Base-by-base conservation (phyloP, 2,888 invertebrate genomes). In the Hypercompe scribonia region DNA sequence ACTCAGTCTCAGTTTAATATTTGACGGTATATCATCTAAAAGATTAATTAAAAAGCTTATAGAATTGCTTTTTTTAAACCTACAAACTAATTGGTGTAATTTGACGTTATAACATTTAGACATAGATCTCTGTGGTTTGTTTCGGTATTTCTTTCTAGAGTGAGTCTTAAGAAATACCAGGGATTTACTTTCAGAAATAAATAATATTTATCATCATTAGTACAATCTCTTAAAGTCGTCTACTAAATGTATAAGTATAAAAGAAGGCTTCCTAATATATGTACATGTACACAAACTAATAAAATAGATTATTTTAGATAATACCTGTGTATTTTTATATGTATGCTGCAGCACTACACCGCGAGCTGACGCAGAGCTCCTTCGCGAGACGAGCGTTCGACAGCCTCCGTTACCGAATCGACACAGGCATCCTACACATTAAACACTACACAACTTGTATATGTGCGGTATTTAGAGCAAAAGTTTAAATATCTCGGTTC, bases 311-410 rank as follows among this genome's bases (percentile, higher is more conserved):
- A 10, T 15, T 15, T 10, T 10, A 3, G 34, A 34, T 64, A 11
- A 15, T 33, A 28, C n/a, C 18, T 31, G 15, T 31, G 36, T 36
- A 36, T 8, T 42, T 42, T 18, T 18, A 42, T 13, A 54, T 11
- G 13, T n/a, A 46, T 46, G 75, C 83, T 81, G 21, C 77, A 50
- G 67, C 24, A 87, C 84, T 76, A n/a, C 74, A 86, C 87, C 74
- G 69, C 82, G 84, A 86, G 88, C 72, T 77, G 58, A 33, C 2
- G 58, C 70, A 81, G 80, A 77, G 84, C 81, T 85, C 75, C 84
- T 77, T 82, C 83, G 78, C 84, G 87, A 91, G 93, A 93, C 91
- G 93, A 92, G 90, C 88, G 86, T 92, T 93, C 93, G 93, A 93
- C 93, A 93, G 91, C 86, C 85, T 87, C 88, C 88, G 90, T 90